Evolutionary conservation across 1,140 invertebrate species (phyloP).

Genomic region (Babylonia areolata): DNA sequence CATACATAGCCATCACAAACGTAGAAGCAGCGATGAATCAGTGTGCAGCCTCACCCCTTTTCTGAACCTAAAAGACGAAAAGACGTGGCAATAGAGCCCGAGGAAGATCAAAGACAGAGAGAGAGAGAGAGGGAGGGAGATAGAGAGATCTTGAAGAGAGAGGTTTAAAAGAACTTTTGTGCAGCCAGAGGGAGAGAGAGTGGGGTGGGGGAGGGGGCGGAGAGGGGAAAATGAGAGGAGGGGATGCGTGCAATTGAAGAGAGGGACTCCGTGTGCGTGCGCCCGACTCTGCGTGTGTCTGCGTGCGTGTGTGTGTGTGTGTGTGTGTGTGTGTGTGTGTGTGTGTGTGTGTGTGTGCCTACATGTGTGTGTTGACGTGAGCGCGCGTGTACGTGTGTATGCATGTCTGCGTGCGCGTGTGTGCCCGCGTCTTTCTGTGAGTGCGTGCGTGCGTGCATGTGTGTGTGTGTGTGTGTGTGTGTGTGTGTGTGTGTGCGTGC

Average conservation of each 20-base stretch:
- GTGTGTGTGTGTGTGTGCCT: constrained; percentile 1
- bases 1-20: no score
- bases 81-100: no score
- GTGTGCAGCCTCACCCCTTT: no score
- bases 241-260: no score
- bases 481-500: not conserved
- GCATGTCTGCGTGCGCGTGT: not conserved
- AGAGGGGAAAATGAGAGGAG: no score
- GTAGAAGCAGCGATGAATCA: no score
- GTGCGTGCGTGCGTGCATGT: not conserved
- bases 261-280: not conserved
- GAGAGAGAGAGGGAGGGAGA: no score
- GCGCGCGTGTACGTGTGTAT: not conserved
- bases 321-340: constrained; percentile 6
- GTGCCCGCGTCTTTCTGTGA: not conserved
- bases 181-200: not conserved
- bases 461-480: not conserved
- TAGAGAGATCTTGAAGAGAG: no score
- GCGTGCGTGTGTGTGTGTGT: constrained; percentile 2
- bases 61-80: no score
- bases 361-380: not conserved
- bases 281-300: not conserved
- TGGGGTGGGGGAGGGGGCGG: not conserved
- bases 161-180: no score
- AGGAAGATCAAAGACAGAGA: no score